Evolutionary conservation across 2,888 invertebrate species (phyloP), one percentile per base, ranked within the genome.

Genomic region (Lagria hirta): DNA sequence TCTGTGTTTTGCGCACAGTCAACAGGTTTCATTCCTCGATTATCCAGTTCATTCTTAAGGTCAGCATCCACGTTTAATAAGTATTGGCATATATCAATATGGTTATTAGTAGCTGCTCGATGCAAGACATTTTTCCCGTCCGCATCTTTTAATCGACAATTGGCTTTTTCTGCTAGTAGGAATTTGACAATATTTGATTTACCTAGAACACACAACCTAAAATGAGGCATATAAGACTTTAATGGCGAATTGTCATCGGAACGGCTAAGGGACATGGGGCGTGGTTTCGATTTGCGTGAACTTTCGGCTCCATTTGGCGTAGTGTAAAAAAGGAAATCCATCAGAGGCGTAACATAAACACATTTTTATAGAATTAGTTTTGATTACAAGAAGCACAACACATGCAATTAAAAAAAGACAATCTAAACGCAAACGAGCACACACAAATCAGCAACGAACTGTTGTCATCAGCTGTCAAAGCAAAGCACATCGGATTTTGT

Each of bases 61-160:
- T 57, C 64, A 21, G 70, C 75, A 65, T 70, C 72, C 26, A 63
- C 63, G 44, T 72, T 56, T 13, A 75, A 43, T 24, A 81, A 66
- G 44, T 71, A 60, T 22, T 72, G 56, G 24, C 75, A 64, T 26
- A 81, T 66, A 14, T 74, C 69, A 22, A 48, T 52, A 52, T 80
- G 75, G 21, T 76, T 76, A 38, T 75, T 78, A 58, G 78, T 73
- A 8, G 76, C 74, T 11, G 88, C 88, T 68, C 90, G 83, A 69
- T 93, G 91, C 12, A 93, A 74, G 13, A 83, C 81, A 17, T 85
- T 89, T 68, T 85, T 84, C 0, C 89, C 89, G 73, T 93, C 92
- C 32, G 77, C 75, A 69, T 94, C 94, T 68, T 78, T 76, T 13
- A 82, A 60, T 49, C 74, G 68, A 3, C 80, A 64, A 66, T 82